Evolutionary conservation across 2,113 vertebrate species (phyloP), one percentile per base, ranked within the genome.

Genomic region (Nettapus auritus): DNA sequence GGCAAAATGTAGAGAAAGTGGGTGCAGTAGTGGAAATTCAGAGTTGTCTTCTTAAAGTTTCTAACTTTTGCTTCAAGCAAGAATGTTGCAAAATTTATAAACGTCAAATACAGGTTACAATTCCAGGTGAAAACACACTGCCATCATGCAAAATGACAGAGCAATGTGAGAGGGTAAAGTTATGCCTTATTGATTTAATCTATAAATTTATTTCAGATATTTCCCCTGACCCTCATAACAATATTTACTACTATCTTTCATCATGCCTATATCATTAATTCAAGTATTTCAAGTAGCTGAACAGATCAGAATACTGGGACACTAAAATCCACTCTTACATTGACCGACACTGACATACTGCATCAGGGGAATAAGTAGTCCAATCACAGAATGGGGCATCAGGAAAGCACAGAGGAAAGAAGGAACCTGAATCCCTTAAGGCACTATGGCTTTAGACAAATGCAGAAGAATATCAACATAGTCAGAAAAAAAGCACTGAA

Each of bases 311-410:
- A 48, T 48, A 59, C 11, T 5, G 31, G 40, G 46, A 56, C 26
- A 78, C 36, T 78, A 31, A 53, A 10, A 15, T 57, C 36, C 68
- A 79, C 26, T 1, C 0, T 55, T 73, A 73, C 9, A 34, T 14
- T 66, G 75, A 46, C 55, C 69, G 13, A 19, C 26, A 40, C 3
- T 73, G 44, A 42, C 17, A 38, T 25, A 8, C 11, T 60, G 23
- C 33, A 71, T 38, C 57, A 74, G n/a, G 26, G 38, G 44, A 78
- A 40, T 25, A 73, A 69, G 53, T 5, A 76, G 23, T n/a, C 34
- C 36, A 25, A 1, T 9, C 50, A 59, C 1, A 11, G 15, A 69
- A 9, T 1, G 4, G 36, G 33, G 38, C 2, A 0, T 22, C 11
- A 9, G 48, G 48, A 38, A 81, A 78, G 22, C 40, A 9, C 25